These are phyloP conservation scores for Drosophila parthenogenetica DNA, from an alignment of 2,888 invertebrate genomes.

Conservation along the genomic window DNA sequence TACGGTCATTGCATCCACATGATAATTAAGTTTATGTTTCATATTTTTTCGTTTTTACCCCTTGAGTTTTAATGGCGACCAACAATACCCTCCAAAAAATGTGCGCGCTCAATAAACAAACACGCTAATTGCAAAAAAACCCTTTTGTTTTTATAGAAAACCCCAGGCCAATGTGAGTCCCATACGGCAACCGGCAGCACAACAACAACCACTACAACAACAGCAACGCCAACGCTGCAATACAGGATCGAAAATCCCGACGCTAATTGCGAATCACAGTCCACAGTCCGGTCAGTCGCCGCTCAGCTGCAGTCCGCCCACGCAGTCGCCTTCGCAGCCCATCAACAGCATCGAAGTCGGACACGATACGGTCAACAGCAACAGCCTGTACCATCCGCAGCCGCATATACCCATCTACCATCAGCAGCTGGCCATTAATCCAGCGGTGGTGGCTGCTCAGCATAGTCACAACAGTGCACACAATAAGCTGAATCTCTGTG, in stretches of 20 bases:
- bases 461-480: conserved; percentile 81
- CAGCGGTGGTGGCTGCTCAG: conserved; percentile 86
- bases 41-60: conserved; percentile 12
- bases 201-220: conserved; percentile 66
- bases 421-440: conserved; percentile 87
- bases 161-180: conserved; percentile 86
- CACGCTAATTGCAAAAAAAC: conserved; percentile 40
- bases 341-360: conserved; percentile 54
- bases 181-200: conserved; percentile 81
- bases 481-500: conserved; percentile 85
- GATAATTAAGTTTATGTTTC: conserved; percentile 14
- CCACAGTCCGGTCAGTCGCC: conserved; percentile 73
- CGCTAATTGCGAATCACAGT: conserved; percentile 83
- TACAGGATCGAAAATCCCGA: conserved; percentile 85
- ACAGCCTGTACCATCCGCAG: conserved; percentile 70
- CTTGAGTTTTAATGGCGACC: conserved; percentile 44
- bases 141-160: conserved; percentile 86
- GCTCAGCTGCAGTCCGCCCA: conserved; percentile 82
- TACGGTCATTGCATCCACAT: conserved; percentile 10
- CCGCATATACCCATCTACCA: conserved; percentile 87
- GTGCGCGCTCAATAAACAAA: neutral
- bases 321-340: conserved; percentile 61
- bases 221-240: conserved; percentile 84
- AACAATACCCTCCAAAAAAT: conserved; percentile 6
- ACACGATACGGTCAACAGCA: conserved; percentile 63